Conservation (phyloP, 2,113 vertebrate genomes). For the Nibea coibor region DNA sequence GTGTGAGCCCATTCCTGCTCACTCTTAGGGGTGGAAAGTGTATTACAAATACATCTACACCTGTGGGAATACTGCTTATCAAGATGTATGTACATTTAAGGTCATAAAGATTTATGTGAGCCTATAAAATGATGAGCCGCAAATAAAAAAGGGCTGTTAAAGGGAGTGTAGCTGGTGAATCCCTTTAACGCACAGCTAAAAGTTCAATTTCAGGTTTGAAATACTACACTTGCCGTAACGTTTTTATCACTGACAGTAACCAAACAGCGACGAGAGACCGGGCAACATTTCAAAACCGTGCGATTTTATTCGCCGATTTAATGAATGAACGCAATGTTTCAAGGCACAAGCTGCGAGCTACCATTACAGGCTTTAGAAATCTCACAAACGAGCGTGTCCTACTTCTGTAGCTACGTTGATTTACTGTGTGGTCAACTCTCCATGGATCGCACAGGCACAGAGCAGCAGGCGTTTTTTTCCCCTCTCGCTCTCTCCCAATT, state of each 20-base stretch:
- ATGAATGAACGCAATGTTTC: not conserved
- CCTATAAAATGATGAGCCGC: slow-evolving; percentile 15
- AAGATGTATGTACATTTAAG: not conserved
- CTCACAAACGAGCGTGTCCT: slow-evolving; percentile 26
- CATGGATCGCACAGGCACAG: not conserved
- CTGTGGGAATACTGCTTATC: no score
- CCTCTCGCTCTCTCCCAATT: not conserved
- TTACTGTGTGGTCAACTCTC: slow-evolving; percentile 53
- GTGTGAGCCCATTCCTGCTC: not conserved
- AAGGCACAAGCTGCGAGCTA: not conserved
- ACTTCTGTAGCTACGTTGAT: slow-evolving; percentile 44
- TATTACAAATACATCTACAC: not conserved
- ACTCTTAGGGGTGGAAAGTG: not conserved
- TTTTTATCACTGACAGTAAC: not conserved
- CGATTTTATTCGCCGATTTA: not conserved
- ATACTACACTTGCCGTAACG: not conserved
- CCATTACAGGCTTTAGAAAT: not conserved
- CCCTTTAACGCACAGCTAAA: not conserved
- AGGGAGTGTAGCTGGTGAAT: not conserved
- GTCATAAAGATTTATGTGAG: slow-evolving; percentile 40
- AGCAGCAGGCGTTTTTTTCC: slow-evolving; percentile 29
- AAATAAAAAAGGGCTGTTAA: slow-evolving; percentile 10
- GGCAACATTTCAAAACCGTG: not conserved
- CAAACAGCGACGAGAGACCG: not conserved
- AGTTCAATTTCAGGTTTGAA: slow-evolving; percentile 8